These are phyloP conservation scores for Myxocyprinus asiaticus DNA, from an alignment of 2,113 vertebrate genomes.

Conservation along the genomic window DNA sequence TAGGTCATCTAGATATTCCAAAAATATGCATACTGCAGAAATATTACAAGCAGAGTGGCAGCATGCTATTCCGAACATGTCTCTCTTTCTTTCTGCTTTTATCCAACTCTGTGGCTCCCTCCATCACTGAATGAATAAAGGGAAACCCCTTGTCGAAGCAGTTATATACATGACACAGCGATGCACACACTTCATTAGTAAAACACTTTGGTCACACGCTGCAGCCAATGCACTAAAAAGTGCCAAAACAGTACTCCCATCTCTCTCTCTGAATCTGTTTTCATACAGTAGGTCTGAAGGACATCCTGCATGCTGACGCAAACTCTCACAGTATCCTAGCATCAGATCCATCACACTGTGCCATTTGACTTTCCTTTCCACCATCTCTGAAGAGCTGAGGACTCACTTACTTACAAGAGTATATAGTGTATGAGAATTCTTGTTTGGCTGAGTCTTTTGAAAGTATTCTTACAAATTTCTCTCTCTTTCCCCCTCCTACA, in stretches of 20 bases:
- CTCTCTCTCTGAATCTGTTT: not conserved
- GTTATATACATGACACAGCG: not conserved
- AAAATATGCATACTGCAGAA: too few relatives aligned
- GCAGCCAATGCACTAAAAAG: not conserved
- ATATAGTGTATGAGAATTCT: too few relatives aligned
- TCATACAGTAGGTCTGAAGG: constrained; percentile 2
- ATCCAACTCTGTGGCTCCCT: not conserved
- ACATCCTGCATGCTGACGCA: constrained; percentile 19
- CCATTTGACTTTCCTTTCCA: not conserved
- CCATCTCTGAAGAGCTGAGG: too few relatives aligned
- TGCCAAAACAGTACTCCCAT: constrained; percentile 17
- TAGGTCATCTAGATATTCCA: too few relatives aligned
- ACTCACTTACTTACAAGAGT: too few relatives aligned
- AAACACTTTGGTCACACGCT: not conserved
- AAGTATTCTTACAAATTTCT: too few relatives aligned
- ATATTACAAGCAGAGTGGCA: too few relatives aligned
- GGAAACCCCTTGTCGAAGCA: not conserved
- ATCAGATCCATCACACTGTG: constrained; percentile 1
- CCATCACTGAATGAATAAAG: constrained; percentile 5
- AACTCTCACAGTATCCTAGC: not conserved
- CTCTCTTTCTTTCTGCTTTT: too few relatives aligned
- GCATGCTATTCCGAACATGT: too few relatives aligned
- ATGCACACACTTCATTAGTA: not conserved
- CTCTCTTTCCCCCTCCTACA: too few relatives aligned
- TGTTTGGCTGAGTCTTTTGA: too few relatives aligned